Conservation (phyloP, 2,888 invertebrate species). For the Drosophila incognita region DNA sequence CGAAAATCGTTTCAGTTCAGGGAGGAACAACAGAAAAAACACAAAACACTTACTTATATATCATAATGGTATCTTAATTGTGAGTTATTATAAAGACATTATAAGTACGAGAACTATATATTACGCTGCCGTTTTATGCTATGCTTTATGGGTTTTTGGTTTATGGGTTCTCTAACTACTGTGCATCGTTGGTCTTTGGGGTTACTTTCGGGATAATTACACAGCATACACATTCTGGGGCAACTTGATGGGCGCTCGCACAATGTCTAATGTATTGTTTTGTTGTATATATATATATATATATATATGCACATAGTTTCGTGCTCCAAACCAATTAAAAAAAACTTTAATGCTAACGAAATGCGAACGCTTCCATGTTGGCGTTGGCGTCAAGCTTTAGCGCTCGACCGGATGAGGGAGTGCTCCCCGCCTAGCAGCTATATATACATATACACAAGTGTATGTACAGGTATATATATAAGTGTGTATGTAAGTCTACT, state of each 20-base stretch:
- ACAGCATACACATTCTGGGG: constrained; percentile 34
- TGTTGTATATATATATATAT: not conserved
- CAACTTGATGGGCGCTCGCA: constrained; percentile 26
- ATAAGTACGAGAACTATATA: not conserved
- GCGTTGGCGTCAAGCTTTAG: constrained; percentile 25
- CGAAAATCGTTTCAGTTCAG: not conserved
- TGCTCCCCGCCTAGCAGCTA: constrained; percentile 1
- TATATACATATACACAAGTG: not conserved
- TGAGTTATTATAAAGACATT: constrained; percentile 4
- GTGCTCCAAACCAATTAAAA: constrained; percentile 68
- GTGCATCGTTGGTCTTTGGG: constrained; percentile 10
- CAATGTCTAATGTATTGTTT: constrained; percentile 19
- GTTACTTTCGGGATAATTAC: constrained; percentile 47
- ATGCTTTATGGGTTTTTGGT: not conserved
- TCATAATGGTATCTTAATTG: not conserved
- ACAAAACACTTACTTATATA: not conserved
- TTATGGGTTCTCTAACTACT: not conserved
- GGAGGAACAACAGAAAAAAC: not conserved
- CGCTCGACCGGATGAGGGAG: constrained; percentile 12
- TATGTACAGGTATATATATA: not conserved
- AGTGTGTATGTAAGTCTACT: constrained; percentile 3
- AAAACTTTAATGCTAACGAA: constrained; percentile 59
- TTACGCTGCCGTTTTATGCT: not conserved
- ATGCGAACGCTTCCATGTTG: constrained; percentile 35
- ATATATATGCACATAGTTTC: constrained; percentile 40